Evolutionary conservation across 2,888 invertebrate species (phyloP), one percentile per base, ranked within the genome.

Genomic region (Atethmia centrago): DNA sequence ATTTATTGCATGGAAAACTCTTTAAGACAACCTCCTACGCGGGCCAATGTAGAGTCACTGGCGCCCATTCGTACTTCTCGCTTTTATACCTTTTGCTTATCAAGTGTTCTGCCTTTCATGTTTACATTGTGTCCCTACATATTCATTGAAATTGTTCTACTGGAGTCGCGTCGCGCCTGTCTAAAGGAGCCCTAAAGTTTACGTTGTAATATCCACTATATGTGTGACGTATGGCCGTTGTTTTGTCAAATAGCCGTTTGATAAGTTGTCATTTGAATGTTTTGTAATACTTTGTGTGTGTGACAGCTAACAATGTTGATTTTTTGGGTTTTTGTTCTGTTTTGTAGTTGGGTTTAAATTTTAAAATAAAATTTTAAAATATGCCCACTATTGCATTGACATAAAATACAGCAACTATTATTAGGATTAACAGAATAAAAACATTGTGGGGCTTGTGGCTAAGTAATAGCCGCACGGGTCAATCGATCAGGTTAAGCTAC

Each of bases 171-270:
- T 28, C 16, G 10, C 19, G 10, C 2, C 31, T 56, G 56, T 31
- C 9, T 10, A 3, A 0, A 9, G 9, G 19, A 1, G 31, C 56
- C 19, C 10, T 56, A 19, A 31, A 92, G 88, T 93, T 93, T 86
- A 88, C 87, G 86, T 89, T 88, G 89, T 91, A 90, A 92, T 92
- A 92, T 90, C 83, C 86, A 90, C 89, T 91, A 89, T 90, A 88
- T 91, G 89, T 87, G 87, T 87, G 89, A 90, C 80, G 85, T 88
- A 89, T 87, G 68, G 75, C 65, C 42, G 64, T 62, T 78, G 64
- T 73, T 61, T 61, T 66, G 58, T 62, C 72, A 74, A 76, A 75
- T 68, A 45, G 49, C 3, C 40, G 21, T 77, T 77, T 81, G 68
- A 73, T 69, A 62, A 53, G 36, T 68, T 78, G 63, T 42, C 49